These are phyloP conservation scores for Tinea trinotella DNA, from an alignment of 2,888 invertebrate species.

Conservation along the genomic window DNA sequence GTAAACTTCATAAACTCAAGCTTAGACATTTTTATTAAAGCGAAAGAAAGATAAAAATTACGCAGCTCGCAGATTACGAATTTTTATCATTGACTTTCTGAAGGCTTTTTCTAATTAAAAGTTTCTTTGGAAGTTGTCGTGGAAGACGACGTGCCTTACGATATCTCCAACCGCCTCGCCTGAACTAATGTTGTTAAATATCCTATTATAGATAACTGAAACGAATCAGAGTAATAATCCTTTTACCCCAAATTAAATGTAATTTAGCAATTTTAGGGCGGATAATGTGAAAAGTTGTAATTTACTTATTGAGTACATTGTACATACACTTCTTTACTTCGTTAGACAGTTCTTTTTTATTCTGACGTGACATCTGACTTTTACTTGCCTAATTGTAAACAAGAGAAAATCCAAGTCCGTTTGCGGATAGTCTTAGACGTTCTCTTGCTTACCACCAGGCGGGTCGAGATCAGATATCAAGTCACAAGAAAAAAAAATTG, in stretches of 20 bases:
- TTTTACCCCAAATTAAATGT: neutral
- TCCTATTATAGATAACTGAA: too few relatives aligned
- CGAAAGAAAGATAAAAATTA: slow-evolving; percentile 12
- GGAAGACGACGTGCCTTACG: slow-evolving; percentile 2
- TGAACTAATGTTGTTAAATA: neutral
- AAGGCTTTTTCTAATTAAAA: slow-evolving; percentile 53
- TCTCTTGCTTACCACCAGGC: too few relatives aligned
- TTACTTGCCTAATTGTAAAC: too few relatives aligned
- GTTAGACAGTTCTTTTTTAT: too few relatives aligned
- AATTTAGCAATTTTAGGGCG: neutral
- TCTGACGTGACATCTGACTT: too few relatives aligned
- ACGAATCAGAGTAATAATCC: neutral
- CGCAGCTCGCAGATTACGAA: slow-evolving; percentile 5
- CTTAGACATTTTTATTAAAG: slow-evolving; percentile 10
- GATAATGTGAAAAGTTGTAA: neutral
- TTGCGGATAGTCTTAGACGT: too few relatives aligned
- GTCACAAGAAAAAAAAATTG: too few relatives aligned
- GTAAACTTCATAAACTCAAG: slow-evolving; percentile 7
- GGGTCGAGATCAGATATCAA: too few relatives aligned
- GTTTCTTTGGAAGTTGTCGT: slow-evolving; percentile 41
- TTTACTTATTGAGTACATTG: too few relatives aligned
- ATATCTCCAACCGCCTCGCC: neutral
- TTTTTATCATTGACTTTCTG: slow-evolving; percentile 13
- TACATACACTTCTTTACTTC: too few relatives aligned
- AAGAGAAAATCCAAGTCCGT: too few relatives aligned